A percentile compares a stretch with the other conserved stretches of the same genome.
Conservation (phyloP, 1,140 invertebrate genomes). For the Papilio xuthus region DNA sequence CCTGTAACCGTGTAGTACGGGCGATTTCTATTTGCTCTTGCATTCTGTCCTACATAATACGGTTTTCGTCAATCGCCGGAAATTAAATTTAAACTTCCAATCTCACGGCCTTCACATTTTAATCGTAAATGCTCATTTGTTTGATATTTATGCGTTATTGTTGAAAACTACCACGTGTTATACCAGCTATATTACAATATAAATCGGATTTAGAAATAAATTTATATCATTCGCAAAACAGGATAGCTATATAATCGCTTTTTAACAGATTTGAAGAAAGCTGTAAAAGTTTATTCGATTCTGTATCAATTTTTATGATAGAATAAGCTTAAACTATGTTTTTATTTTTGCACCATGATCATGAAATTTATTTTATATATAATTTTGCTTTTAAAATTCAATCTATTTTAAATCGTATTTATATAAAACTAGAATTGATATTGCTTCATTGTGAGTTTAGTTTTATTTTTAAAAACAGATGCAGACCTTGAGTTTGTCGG, state of each 20-base stretch:
- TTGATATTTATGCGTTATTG: constrained; percentile 18
- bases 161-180: constrained; percentile 1
- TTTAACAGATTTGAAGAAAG: background rate
- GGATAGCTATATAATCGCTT: background rate
- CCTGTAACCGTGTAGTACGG: constrained; percentile 31
- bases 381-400: background rate
- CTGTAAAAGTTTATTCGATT: background rate
- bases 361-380: background rate
- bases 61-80: constrained; percentile 34
- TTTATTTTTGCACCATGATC: background rate
- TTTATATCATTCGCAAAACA: background rate
- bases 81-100: constrained; percentile 24
- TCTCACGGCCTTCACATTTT: constrained; percentile 17
- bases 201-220: background rate
- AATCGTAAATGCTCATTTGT: constrained; percentile 18
- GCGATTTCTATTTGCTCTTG: constrained; percentile 12
- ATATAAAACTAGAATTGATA: background rate
- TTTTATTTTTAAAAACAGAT: constrained; percentile 9
- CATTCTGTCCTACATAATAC: constrained; percentile 11
- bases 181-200: background rate
- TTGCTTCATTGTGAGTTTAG: background rate
- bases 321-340: background rate
- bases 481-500: constrained; percentile 20
- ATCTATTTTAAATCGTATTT: background rate
- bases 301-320: background rate